A percentile compares a stretch with the other conserved stretches of the same genome.
Evolutionary conservation across 2,797 vertebrate species (phyloP).

Genomic region (Clamator glandarius): DNA sequence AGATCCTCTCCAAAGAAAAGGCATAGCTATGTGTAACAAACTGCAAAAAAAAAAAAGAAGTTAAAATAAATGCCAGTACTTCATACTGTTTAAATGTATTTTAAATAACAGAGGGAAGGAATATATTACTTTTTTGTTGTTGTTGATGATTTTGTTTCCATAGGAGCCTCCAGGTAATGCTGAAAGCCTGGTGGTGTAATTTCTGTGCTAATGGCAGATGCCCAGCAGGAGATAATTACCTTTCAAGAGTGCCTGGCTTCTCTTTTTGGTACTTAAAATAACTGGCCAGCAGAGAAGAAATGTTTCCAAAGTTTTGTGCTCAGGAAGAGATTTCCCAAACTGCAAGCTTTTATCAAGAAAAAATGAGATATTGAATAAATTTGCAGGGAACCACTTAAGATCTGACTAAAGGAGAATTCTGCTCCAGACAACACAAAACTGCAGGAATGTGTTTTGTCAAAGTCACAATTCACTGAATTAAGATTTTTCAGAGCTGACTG

Average conservation of each 20-base stretch:
- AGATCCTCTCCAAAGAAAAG: background rate
- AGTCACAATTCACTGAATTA: slow-evolving; percentile 10
- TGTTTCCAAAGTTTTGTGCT: background rate
- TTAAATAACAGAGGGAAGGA: background rate
- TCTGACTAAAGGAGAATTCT: slow-evolving; percentile 5
- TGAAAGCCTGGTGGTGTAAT: background rate
- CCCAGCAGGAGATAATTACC: slow-evolving; percentile 34
- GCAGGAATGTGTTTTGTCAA: background rate
- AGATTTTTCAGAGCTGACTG: background rate
- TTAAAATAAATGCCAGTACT: background rate
- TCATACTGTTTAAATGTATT: background rate
- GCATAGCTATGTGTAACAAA: background rate
- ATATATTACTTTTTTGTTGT: background rate
- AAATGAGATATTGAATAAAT: background rate
- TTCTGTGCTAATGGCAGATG: slow-evolving; percentile 11
- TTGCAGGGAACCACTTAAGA: background rate
- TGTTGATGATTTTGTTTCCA: background rate
- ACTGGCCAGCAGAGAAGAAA: background rate
- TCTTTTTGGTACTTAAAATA: background rate
- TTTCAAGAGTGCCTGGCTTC: slow-evolving; percentile 32
- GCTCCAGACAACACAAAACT: slow-evolving; percentile 9
- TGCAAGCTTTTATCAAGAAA: background rate
- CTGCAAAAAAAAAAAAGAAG: background rate
- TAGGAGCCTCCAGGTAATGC: background rate
- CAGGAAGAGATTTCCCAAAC: slow-evolving; percentile 1